Percentiles rank a stretch among this genome's conserved stretches.
These are phyloP conservation scores for Tiliacea aurago DNA, from an alignment of 2,888 invertebrate genomes.

Conservation along the genomic window DNA sequence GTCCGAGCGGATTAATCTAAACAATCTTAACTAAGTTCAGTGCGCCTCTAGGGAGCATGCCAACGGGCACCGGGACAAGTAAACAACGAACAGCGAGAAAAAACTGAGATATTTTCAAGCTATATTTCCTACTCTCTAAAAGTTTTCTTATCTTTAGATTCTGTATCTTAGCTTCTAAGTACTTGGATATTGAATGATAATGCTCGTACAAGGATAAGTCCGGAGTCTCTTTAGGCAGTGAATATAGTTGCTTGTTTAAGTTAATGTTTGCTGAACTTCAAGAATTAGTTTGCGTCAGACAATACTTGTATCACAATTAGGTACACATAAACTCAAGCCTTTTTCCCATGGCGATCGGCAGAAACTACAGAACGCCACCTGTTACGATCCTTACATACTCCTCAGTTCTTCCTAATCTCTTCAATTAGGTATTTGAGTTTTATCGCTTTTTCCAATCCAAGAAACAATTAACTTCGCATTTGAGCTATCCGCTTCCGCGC, in stretches of 20 bases:
- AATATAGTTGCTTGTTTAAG: neutral
- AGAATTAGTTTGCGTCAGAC: neutral
- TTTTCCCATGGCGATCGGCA: no score
- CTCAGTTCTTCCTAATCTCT: no score
- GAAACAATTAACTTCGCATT: slow-evolving; percentile 11
- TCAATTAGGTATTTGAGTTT: neutral
- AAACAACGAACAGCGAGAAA: neutral
- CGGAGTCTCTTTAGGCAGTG: neutral
- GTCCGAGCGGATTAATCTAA: slow-evolving; percentile 64
- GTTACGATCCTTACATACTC: no score
- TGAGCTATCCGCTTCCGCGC: slow-evolving; percentile 17
- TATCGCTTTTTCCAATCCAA: neutral
- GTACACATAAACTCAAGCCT: no score
- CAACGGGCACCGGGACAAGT: slow-evolving; percentile 1
- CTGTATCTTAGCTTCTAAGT: neutral
- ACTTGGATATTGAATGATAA: neutral
- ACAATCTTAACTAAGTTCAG: slow-evolving; percentile 70
- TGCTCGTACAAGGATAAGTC: neutral
- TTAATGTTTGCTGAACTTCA: neutral
- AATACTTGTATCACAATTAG: neutral
- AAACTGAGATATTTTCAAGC: neutral
- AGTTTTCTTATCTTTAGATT: neutral
- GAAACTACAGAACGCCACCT: no score
- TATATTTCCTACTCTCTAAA: neutral
- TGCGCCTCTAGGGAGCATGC: slow-evolving; percentile 40